Evolutionary conservation across 2,113 vertebrate species (phyloP), one percentile per base, ranked within the genome.

Genomic region (Megalops atlanticus): DNA sequence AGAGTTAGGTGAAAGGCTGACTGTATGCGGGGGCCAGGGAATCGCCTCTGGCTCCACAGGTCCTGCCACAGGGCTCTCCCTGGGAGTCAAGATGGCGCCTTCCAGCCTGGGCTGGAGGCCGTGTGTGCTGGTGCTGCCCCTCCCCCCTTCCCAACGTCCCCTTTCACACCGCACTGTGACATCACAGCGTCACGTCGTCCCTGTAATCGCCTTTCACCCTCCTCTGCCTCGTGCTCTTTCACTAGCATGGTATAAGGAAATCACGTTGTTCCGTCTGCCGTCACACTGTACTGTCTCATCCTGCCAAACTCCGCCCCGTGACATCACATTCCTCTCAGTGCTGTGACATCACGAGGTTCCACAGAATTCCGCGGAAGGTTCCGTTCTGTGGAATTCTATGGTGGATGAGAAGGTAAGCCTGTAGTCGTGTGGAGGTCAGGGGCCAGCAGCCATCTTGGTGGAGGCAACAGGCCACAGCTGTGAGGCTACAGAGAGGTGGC

Each of bases 1-100:
- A 89, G 90, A 92, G 93, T 91, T 93, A 94, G 94, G 92, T 96
- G 94, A 96, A 96, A 96, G 94, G 92, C 90, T 88, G 92, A 89
- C 91, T 95, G 93, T 96, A 91, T 93, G 89, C 84, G 84, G 89
- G 91, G 92, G 93, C 89, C 77, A 77, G 81, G 89, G 91, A n/a
- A 64, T 64, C 58, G n/a, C 58, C 89, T 39, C 89, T 83, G 94
- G 93, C 93, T 95, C 94, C 92, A 80, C 88, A 89, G 36, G 91
- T 92, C 93, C 94, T 91, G 77, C 70, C 69, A 76, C 74, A 82
- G 88, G 89, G 82, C 89, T 89, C 72, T 69, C 35, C 58, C 64
- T 39, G 72, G 75, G 81, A 58, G 85, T 6, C 52, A 58, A 24
- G 52, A 58, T 24, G 10, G 49, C 49, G 8, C 58, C 24, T 8